Conservation (phyloP, 1,140 invertebrate species). For the Pogonomyrmex californicus region DNA sequence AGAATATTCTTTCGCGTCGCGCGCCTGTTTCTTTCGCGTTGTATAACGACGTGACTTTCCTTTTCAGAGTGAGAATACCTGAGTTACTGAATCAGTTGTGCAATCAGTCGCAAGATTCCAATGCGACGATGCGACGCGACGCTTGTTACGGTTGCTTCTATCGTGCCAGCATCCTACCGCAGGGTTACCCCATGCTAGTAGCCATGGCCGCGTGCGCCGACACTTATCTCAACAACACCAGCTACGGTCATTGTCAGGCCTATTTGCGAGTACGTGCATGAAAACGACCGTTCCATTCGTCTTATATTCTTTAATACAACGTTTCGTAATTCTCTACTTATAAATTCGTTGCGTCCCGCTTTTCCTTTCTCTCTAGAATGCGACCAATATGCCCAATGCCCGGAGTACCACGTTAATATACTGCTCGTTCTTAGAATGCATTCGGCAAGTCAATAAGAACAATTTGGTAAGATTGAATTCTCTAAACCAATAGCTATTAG, state of each 20-base stretch:
- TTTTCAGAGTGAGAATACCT: slow-evolving; percentile 76
- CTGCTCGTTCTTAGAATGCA: slow-evolving; percentile 82
- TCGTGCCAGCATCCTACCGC: slow-evolving; percentile 72
- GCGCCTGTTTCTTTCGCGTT: not conserved
- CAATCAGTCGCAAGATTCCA: slow-evolving; percentile 77
- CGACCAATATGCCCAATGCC: slow-evolving; percentile 63
- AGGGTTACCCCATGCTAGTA: slow-evolving; percentile 77
- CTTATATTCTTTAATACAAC: not conserved
- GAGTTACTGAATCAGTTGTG: slow-evolving; percentile 82
- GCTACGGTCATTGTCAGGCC: slow-evolving; percentile 79
- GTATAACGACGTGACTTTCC: slow-evolving; percentile 27
- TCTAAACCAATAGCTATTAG: slow-evolving; percentile 35
- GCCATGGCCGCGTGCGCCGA: slow-evolving; percentile 78
- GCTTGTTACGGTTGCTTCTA: slow-evolving; percentile 84
- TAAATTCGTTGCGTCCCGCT: slow-evolving; percentile 3
- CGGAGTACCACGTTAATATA: slow-evolving; percentile 76
- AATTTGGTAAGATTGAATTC: slow-evolving; percentile 76
- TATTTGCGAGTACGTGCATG: slow-evolving; percentile 76
- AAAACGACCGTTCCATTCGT: slow-evolving; percentile 21
- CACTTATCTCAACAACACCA: slow-evolving; percentile 78
- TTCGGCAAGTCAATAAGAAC: slow-evolving; percentile 82
- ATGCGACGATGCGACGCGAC: slow-evolving; percentile 70
- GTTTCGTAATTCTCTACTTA: not conserved
- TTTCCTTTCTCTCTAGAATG: slow-evolving; percentile 73
- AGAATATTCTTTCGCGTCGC: not conserved